These are phyloP conservation scores for Brenthis daphne DNA, from an alignment of 2,888 invertebrate genomes.

Conservation along the genomic window DNA sequence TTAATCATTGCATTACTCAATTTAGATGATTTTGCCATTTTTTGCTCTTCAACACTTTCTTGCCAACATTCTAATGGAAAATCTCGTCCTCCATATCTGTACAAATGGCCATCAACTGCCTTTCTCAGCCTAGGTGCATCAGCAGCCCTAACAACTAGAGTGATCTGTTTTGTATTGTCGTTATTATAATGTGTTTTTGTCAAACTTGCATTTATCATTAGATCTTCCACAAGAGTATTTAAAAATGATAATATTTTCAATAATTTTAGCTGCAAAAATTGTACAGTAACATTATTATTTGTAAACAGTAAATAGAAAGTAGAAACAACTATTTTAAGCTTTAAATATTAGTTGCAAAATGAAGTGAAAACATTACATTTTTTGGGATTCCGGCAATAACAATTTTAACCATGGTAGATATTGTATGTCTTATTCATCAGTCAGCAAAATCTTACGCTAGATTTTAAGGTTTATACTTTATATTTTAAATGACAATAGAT, in stretches of 20 bases:
- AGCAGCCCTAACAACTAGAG: conserved; percentile 12
- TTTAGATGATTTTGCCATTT: background rate
- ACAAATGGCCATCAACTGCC: conserved; percentile 17
- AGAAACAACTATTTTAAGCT: too few relatives aligned
- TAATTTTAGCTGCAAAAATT: conserved; percentile 6
- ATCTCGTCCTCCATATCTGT: background rate
- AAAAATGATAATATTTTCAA: conserved; percentile 12
- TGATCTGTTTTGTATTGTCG: conserved; percentile 19
- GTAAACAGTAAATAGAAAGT: background rate
- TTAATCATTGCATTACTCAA: too few relatives aligned
- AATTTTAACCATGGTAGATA: conserved; percentile 28
- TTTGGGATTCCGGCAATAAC: conserved; percentile 32
- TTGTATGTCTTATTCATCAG: background rate
- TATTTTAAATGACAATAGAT: too few relatives aligned
- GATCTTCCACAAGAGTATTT: conserved; percentile 5
- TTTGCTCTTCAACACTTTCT: background rate
- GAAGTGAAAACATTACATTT: conserved; percentile 32
- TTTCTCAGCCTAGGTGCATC: conserved; percentile 22
- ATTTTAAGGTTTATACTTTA: too few relatives aligned
- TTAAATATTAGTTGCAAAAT: background rate
- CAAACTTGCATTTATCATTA: conserved; percentile 2
- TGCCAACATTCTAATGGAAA: conserved; percentile 30
- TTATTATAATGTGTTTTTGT: background rate
- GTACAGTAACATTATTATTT: background rate
- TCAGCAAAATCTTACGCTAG: background rate